Percentiles rank a stretch among this genome's conserved stretches.
These are phyloP conservation scores for Lasioglossum marginatum DNA, from an alignment of 2,888 invertebrate genomes.

Conservation along the genomic window DNA sequence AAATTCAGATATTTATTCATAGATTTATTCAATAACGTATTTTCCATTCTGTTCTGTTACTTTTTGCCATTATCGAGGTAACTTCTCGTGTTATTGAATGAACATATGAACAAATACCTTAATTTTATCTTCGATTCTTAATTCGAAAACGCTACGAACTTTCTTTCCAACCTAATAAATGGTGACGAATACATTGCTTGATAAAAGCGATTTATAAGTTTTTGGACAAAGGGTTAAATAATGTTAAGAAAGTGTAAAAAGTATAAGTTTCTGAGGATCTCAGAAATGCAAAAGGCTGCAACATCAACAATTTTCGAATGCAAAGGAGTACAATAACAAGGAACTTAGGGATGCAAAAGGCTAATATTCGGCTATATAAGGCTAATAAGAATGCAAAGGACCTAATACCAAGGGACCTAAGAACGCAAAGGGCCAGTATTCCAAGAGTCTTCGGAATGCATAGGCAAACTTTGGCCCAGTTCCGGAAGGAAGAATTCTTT, in stretches of 20 bases:
- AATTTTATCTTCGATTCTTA: no score
- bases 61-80: no score
- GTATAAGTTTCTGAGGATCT: neutral
- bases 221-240: neutral
- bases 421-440: neutral
- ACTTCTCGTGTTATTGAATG: no score
- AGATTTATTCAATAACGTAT: no score
- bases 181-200: neutral
- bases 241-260: no score
- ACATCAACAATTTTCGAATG: neutral
- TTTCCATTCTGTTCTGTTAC: no score
- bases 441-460: neutral
- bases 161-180: no score
- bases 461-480: constrained; percentile 2
- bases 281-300: neutral
- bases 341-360: neutral
- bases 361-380: no score
- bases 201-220: neutral
- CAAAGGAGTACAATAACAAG: neutral
- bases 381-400: neutral
- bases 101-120: no score
- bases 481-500: neutral
- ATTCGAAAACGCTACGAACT: no score
- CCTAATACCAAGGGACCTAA: neutral
- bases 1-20: no score